A percentile compares a stretch with the other conserved stretches of the same genome.
Evolutionary conservation across 2,797 vertebrate species (phyloP).

Genomic region (Numenius phaeopus): DNA sequence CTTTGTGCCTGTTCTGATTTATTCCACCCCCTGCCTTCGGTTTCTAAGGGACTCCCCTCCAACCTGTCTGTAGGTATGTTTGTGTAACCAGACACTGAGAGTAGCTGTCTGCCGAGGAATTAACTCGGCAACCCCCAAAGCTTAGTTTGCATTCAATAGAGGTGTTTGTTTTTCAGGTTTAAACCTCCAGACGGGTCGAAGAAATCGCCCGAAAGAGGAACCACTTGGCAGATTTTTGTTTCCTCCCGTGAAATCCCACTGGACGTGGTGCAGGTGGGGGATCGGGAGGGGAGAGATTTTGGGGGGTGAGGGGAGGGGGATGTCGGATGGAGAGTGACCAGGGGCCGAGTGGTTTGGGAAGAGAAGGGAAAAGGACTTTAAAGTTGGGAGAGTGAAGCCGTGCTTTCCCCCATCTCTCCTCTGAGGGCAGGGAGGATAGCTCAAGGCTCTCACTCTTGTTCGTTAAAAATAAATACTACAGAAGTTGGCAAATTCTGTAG

Average conservation of each 20-base stretch:
- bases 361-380: background rate
- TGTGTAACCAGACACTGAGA: slow-evolving; percentile 79
- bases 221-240: slow-evolving; percentile 50
- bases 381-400: background rate
- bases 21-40: background rate
- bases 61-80: slow-evolving; percentile 77
- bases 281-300: background rate
- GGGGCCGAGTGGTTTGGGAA: background rate
- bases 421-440: background rate
- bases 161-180: slow-evolving; percentile 76
- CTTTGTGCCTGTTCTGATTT: background rate
- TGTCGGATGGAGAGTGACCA: background rate
- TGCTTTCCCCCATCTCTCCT: background rate
- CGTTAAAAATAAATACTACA: slow-evolving; percentile 67
- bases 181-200: slow-evolving; percentile 64
- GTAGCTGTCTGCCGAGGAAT: slow-evolving; percentile 74
- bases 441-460: background rate
- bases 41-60: slow-evolving; percentile 33
- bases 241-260: slow-evolving; percentile 15
- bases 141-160: slow-evolving; percentile 61
- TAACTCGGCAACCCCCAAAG: slow-evolving; percentile 23
- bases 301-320: background rate
- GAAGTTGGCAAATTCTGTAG: slow-evolving; percentile 45
- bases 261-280: slow-evolving; percentile 74
- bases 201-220: slow-evolving; percentile 62